These are phyloP conservation scores for Aphidius gifuensis DNA, from an alignment of 1,140 invertebrate species.

Conservation along the genomic window DNA sequence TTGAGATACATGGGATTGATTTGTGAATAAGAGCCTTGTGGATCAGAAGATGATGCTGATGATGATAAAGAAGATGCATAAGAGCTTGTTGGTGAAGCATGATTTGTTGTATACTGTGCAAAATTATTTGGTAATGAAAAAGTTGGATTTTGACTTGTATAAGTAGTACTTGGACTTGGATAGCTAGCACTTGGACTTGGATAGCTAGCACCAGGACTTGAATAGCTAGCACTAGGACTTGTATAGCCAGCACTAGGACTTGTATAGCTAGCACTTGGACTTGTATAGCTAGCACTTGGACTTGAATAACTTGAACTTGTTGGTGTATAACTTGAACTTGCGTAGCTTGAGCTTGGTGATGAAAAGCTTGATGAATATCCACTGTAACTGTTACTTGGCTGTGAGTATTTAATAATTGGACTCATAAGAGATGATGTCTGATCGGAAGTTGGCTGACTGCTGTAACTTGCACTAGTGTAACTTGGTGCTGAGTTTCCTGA, in stretches of 20 bases:
- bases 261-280: conserved; percentile 20
- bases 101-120: background rate
- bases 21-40: conserved; percentile 38
- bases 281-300: background rate
- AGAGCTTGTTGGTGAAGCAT: conserved; percentile 7
- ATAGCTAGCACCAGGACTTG: conserved; percentile 22
- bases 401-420: no score
- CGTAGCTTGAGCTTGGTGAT: no score
- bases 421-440: no score
- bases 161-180: conserved; percentile 23
- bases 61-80: conserved; percentile 21
- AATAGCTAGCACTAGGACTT: conserved; percentile 21
- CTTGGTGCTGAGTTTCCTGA: no score
- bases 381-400: no score
- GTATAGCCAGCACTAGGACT: conserved; percentile 19
- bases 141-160: conserved; percentile 21
- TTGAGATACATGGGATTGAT: conserved; percentile 38
- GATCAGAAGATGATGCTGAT: conserved; percentile 31
- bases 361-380: no score
- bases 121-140: background rate
- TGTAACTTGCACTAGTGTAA: no score
- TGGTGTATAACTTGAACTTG: no score
- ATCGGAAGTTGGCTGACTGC: no score
- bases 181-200: conserved; percentile 25
- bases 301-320: no score